These are phyloP conservation scores for Cyrtodaria siliqua DNA, from an alignment of 2,888 invertebrate species.

Conservation along the genomic window DNA sequence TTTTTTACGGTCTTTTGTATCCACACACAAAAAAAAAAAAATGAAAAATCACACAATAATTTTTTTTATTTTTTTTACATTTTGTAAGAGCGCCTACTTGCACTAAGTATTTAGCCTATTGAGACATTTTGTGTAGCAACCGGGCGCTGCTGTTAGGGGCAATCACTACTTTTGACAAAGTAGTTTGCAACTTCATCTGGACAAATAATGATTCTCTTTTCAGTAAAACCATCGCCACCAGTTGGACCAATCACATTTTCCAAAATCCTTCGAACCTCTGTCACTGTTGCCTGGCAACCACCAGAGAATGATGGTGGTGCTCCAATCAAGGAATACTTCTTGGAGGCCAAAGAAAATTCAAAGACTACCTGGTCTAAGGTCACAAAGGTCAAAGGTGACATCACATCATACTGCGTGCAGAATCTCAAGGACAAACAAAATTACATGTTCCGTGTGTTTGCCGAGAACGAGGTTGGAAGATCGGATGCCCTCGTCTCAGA, in stretches of 20 bases:
- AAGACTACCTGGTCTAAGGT: constrained; percentile 91
- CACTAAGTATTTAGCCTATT: too few species aligned
- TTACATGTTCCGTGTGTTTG: constrained; percentile 84
- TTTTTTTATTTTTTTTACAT: too few species aligned
- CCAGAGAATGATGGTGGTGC: constrained; percentile 95
- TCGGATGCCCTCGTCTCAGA: constrained; percentile 79
- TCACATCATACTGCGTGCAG: constrained; percentile 78
- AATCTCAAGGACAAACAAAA: constrained; percentile 86
- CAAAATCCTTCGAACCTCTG: constrained; percentile 77
- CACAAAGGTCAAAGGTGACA: constrained; percentile 92
- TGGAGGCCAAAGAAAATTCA: constrained; percentile 81
- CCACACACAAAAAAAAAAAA: too few species aligned
- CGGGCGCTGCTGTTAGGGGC: too few species aligned
- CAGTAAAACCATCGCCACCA: constrained; percentile 79
- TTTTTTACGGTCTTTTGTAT: too few species aligned
- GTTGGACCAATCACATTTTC: constrained; percentile 79
- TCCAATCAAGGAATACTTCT: constrained; percentile 86
- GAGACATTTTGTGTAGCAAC: too few species aligned
- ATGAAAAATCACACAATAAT: too few species aligned
- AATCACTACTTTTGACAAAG: too few species aligned
- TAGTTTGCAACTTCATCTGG: too few species aligned
- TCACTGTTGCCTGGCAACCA: constrained; percentile 87
- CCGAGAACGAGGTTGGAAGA: constrained; percentile 82
- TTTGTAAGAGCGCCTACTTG: too few species aligned
- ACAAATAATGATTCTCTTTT: constrained; percentile 15